A percentile compares a stretch with the other conserved stretches of the same genome.
Evolutionary conservation across 2,888 invertebrate species (phyloP).

Genomic region (Xylota sylvarum): DNA sequence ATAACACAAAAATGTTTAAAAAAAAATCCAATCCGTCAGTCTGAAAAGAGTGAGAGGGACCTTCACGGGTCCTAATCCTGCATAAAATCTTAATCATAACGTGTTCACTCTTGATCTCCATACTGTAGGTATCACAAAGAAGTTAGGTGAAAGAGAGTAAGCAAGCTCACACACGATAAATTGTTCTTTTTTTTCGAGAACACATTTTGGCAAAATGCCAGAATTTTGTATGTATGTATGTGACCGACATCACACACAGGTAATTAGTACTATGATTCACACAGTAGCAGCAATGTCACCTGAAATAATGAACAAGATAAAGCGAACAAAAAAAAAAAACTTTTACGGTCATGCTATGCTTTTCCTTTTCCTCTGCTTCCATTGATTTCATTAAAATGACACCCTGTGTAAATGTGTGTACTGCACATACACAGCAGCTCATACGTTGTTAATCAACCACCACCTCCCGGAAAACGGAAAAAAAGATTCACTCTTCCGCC

Average conservation of each 20-base stretch:
- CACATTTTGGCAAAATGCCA: slow-evolving; percentile 48
- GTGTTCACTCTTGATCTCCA: background rate
- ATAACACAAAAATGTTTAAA: no score
- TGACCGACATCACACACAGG: slow-evolving; percentile 28
- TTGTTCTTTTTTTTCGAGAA: background rate
- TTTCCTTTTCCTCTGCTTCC: background rate
- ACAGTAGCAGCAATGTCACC: slow-evolving; percentile 37
- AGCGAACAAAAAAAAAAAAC: background rate
- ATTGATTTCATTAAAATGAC: slow-evolving; percentile 52
- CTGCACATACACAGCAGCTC: background rate
- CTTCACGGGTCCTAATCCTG: no score
- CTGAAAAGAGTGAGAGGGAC: no score
- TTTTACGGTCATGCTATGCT: background rate
- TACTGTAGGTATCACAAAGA: background rate
- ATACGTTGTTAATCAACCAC: slow-evolving; percentile 51
- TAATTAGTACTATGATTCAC: slow-evolving; percentile 52
- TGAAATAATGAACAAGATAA: slow-evolving; percentile 37
- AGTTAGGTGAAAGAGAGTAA: background rate
- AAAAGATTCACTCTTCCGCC: slow-evolving; percentile 44
- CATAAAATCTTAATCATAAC: no score
- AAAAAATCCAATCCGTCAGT: no score
- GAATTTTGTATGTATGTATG: background rate
- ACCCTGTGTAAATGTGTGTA: slow-evolving; percentile 23
- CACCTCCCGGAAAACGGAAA: slow-evolving; percentile 39
- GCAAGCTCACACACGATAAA: slow-evolving; percentile 29